Conservation (phyloP, 2,797 vertebrate genomes). For the Diceros bicornis region DNA sequence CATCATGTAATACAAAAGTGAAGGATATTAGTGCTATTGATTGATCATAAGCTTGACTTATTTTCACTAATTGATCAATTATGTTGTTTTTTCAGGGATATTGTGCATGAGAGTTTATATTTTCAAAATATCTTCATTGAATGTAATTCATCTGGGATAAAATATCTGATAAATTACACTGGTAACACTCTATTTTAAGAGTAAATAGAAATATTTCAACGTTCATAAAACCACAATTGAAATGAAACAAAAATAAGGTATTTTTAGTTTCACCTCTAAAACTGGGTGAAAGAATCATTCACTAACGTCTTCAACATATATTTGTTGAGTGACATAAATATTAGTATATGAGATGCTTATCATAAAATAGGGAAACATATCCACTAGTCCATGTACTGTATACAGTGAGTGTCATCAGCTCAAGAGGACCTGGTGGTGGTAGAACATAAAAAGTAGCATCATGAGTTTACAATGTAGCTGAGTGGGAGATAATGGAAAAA, state of each 20-base stretch:
- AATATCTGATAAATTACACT: neutral
- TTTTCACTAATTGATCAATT: too few relatives aligned
- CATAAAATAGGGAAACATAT: neutral
- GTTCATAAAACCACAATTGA: neutral
- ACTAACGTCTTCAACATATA: too few relatives aligned
- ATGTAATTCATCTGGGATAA: too few relatives aligned
- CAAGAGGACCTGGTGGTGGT: too few relatives aligned
- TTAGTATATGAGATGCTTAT: neutral
- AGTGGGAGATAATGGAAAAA: neutral
- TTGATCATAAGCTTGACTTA: too few relatives aligned
- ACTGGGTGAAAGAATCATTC: neutral
- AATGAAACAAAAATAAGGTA: neutral
- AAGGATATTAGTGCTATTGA: too few relatives aligned
- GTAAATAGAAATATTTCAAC: neutral
- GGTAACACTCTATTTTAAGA: neutral
- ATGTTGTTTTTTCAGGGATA: too few relatives aligned
- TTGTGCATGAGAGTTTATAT: too few relatives aligned
- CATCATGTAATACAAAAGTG: neutral
- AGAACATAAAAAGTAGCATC: too few relatives aligned
- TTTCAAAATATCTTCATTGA: too few relatives aligned
- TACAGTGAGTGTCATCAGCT: too few relatives aligned
- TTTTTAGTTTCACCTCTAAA: neutral
- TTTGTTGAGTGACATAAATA: neutral
- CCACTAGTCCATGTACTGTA: fast-evolving
- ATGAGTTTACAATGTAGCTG: neutral